Percentiles rank a stretch among this genome's conserved stretches.
These are phyloP conservation scores for Urocynchramus pylzowi DNA, from an alignment of 2,113 vertebrate species.

Conservation along the genomic window DNA sequence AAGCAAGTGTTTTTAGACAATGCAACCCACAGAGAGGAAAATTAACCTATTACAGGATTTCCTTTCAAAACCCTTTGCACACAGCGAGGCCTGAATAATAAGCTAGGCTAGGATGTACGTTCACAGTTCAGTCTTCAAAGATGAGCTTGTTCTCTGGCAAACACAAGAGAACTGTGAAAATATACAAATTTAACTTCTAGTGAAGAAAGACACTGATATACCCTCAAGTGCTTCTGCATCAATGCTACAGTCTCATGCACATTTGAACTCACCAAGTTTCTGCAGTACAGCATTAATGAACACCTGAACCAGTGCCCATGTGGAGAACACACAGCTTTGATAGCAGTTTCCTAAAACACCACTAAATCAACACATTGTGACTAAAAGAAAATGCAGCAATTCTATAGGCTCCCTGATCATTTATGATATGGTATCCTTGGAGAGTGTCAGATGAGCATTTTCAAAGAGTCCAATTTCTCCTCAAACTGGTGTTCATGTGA, in stretches of 20 bases:
- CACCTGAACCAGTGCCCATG: background rate
- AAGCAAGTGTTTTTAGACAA: background rate
- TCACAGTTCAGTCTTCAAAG: background rate
- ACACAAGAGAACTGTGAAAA: background rate
- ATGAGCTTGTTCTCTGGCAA: background rate
- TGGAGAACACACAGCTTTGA: background rate
- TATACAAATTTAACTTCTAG: background rate
- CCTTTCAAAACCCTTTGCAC: background rate
- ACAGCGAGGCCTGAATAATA: background rate
- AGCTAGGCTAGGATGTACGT: accelerated
- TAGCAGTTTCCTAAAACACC: background rate
- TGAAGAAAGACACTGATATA: background rate
- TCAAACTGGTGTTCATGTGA: background rate
- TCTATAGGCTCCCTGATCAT: background rate
- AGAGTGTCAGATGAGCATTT: background rate
- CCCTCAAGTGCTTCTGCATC: background rate
- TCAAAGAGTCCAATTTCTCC: background rate
- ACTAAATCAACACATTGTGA: background rate
- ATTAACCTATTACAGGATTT: constrained; percentile 32
- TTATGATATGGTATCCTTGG: background rate
- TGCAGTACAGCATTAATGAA: background rate
- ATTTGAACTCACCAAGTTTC: background rate
- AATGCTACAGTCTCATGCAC: background rate
- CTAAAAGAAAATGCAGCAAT: background rate
- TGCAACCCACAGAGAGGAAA: constrained; percentile 2